Conservation (phyloP, 2,797 vertebrate species). For the Argentina silus region DNA sequence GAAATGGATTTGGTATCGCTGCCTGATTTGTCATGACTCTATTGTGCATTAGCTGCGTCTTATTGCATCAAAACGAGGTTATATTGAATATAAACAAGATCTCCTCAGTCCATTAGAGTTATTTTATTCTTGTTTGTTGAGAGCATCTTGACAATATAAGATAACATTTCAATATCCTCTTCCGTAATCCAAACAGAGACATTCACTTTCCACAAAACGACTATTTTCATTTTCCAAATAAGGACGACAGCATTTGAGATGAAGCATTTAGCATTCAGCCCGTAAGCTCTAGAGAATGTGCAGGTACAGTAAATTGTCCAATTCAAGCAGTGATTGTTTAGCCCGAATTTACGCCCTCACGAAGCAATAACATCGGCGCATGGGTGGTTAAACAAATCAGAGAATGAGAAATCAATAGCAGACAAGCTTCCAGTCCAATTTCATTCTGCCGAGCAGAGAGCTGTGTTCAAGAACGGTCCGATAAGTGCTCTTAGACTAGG, state of each 20-base stretch:
- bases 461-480: neutral
- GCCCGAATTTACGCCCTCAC: slow-evolving; percentile 41
- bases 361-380: slow-evolving; percentile 59
- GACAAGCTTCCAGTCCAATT: slow-evolving; percentile 44
- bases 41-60: neutral
- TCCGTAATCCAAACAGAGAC: neutral
- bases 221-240: neutral
- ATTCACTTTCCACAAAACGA: neutral
- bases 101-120: neutral
- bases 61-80: neutral
- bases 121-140: neutral
- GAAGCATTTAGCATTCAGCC: neutral
- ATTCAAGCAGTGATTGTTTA: slow-evolving; percentile 7
- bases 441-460: slow-evolving; percentile 42
- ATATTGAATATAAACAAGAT: neutral
- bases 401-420: slow-evolving; percentile 68
- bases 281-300: too few relatives aligned
- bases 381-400: slow-evolving; percentile 55
- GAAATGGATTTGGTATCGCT: neutral
- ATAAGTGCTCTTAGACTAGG: slow-evolving; percentile 8
- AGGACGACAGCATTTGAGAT: neutral
- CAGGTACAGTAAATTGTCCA: slow-evolving; percentile 31
- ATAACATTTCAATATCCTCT: neutral
- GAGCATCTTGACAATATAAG: neutral
- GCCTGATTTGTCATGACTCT: neutral